Conservation (phyloP, 2,797 vertebrate genomes). For the Gymnodraco acuticeps region DNA sequence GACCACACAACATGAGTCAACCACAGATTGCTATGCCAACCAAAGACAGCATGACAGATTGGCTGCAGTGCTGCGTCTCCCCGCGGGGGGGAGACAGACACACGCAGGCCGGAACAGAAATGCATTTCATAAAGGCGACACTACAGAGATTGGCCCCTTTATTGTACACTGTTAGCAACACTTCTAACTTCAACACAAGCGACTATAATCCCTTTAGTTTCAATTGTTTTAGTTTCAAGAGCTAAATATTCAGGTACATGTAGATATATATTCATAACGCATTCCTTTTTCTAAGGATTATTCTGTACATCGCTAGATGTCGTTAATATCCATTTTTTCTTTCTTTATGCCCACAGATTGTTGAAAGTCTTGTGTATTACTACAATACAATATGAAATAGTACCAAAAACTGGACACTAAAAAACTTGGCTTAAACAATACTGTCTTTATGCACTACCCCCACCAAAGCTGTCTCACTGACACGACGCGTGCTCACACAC, state of each 20-base stretch:
- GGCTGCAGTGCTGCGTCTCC: constrained; percentile 63
- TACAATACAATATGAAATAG: constrained; percentile 81
- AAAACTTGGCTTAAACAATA: constrained; percentile 79
- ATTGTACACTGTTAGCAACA: constrained; percentile 72
- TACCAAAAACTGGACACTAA: constrained; percentile 80
- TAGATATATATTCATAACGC: constrained; percentile 78
- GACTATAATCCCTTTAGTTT: constrained; percentile 69
- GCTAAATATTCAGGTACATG: constrained; percentile 82
- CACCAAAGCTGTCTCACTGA: constrained; percentile 56
- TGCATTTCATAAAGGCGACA: constrained; percentile 75
- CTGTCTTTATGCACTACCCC: constrained; percentile 68
- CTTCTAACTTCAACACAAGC: constrained; percentile 75
- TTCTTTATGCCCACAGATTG: constrained; percentile 71
- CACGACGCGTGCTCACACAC: constrained; percentile 29
- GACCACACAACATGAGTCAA: constrained; percentile 78
- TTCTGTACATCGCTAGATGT: constrained; percentile 73
- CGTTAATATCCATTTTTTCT: constrained; percentile 55
- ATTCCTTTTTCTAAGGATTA: constrained; percentile 76
- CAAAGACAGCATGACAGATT: constrained; percentile 66
- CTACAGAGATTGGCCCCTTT: constrained; percentile 66
- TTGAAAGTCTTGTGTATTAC: constrained; percentile 77
- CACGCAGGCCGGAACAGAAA: constrained; percentile 71
- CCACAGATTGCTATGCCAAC: constrained; percentile 81
- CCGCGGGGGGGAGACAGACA: constrained; percentile 62
- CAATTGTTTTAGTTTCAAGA: constrained; percentile 69